Percentiles rank a stretch among this genome's conserved stretches.
phyloP scores from a whole-genome alignment of 1,140 invertebrate species.

The Maconellicoccus hirsutus region DNA sequence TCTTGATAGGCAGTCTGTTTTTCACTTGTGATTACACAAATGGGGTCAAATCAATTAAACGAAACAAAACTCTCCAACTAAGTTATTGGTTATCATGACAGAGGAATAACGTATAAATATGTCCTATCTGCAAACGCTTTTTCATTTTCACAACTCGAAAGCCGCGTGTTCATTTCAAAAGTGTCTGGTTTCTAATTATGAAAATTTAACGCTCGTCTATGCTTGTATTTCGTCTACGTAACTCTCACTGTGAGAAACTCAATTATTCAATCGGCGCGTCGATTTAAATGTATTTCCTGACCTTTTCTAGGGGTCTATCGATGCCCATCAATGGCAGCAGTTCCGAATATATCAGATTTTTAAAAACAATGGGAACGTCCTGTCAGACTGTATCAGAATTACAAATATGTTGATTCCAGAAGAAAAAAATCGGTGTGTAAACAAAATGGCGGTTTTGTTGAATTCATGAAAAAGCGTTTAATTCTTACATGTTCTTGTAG shows the following conservation, averaged over 20 bases:
- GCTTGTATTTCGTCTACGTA: background rate
- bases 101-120: background rate
- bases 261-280: background rate
- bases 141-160: background rate
- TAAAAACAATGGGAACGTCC: too few relatives aligned
- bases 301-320: too few relatives aligned
- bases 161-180: background rate
- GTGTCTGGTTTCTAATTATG: background rate
- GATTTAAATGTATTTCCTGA: background rate
- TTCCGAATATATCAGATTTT: too few relatives aligned
- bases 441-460: too few relatives aligned
- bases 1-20: background rate
- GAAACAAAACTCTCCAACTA: conserved; percentile 21
- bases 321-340: too few relatives aligned
- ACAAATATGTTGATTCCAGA: too few relatives aligned
- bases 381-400: too few relatives aligned
- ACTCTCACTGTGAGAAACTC: background rate
- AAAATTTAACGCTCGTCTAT: background rate
- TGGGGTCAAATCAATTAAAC: conserved; percentile 18
- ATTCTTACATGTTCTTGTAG: too few relatives aligned
- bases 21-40: background rate
- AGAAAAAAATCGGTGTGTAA: too few relatives aligned
- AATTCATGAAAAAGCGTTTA: too few relatives aligned
- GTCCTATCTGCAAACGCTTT: background rate
- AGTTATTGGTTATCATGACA: conserved; percentile 12